Evolutionary conservation across 2,888 invertebrate genomes (phyloP).

Genomic region (Tiliacea citrago): DNA sequence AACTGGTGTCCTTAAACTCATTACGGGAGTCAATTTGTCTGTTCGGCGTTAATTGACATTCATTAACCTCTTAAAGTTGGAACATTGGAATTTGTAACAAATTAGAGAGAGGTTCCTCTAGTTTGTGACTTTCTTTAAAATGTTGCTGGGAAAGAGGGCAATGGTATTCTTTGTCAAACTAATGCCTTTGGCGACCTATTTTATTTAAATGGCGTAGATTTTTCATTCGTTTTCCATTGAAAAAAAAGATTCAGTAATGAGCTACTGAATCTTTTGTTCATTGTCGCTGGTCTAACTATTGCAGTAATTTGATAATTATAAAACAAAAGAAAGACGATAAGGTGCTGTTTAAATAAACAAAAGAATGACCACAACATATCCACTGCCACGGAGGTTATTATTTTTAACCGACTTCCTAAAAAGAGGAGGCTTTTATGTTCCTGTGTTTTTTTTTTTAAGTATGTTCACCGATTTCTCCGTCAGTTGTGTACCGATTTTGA

Average conservation of each 20-base stretch:
- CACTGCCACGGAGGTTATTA: background rate
- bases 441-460: too few species aligned
- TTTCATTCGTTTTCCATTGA: background rate
- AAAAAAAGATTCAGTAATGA: too few species aligned
- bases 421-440: too few species aligned
- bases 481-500: too few species aligned
- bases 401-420: too few species aligned
- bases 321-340: background rate
- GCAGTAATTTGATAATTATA: background rate
- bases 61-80: slow-evolving; percentile 63
- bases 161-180: background rate
- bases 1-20: slow-evolving; percentile 54
- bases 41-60: slow-evolving; percentile 59
- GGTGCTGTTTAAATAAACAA: background rate
- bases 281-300: too few species aligned
- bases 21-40: slow-evolving; percentile 59
- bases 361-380: background rate
- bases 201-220: background rate
- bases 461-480: too few species aligned
- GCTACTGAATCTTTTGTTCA: background rate
- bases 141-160: background rate
- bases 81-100: slow-evolving; percentile 59
- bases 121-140: slow-evolving; percentile 26
- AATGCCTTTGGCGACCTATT: slow-evolving; percentile 9
- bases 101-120: slow-evolving; percentile 34